A percentile compares a stretch with the other conserved stretches of the same genome.
Evolutionary conservation across 2,113 vertebrate genomes (phyloP).

Genomic region (Triplophysa dalaica): DNA sequence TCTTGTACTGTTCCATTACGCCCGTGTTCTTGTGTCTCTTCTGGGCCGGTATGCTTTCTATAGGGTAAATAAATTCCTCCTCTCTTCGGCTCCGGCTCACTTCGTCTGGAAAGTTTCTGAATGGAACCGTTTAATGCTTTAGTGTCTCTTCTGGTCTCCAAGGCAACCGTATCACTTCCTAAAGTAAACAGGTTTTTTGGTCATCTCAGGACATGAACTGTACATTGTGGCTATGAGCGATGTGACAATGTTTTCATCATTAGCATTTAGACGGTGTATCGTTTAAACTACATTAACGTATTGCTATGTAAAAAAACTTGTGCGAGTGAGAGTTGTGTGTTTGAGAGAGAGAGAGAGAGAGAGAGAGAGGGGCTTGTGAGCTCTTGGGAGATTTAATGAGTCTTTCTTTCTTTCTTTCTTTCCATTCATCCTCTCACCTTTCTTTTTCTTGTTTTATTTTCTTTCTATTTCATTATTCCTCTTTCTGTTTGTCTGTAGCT

Average conservation of each 20-base stretch:
- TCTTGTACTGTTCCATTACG: slow-evolving; percentile 17
- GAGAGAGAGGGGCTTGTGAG: too few species aligned
- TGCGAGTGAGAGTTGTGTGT: neutral
- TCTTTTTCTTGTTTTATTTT: neutral
- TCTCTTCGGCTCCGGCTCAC: slow-evolving; percentile 67
- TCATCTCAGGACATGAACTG: slow-evolving; percentile 67
- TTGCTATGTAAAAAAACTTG: too few species aligned
- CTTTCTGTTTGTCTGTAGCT: neutral
- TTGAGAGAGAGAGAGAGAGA: too few species aligned
- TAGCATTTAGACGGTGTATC: slow-evolving; percentile 67
- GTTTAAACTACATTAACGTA: too few species aligned
- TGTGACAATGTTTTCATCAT: slow-evolving; percentile 67
- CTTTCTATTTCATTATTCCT: neutral
- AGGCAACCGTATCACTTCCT: slow-evolving; percentile 83
- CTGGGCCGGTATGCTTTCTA: slow-evolving; percentile 7
- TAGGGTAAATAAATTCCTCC: neutral
- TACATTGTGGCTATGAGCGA: too few species aligned
- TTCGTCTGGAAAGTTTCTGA: slow-evolving; percentile 72
- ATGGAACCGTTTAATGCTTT: slow-evolving; percentile 80
- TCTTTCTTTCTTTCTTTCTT: too few species aligned
- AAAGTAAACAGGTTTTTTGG: slow-evolving; percentile 79
- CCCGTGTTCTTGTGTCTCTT: neutral
- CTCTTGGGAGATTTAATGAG: too few species aligned
- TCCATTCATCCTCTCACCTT: neutral
- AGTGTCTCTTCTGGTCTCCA: slow-evolving; percentile 83